Conservation (phyloP, 2,888 invertebrate genomes). For the Coleophora deauratella region DNA sequence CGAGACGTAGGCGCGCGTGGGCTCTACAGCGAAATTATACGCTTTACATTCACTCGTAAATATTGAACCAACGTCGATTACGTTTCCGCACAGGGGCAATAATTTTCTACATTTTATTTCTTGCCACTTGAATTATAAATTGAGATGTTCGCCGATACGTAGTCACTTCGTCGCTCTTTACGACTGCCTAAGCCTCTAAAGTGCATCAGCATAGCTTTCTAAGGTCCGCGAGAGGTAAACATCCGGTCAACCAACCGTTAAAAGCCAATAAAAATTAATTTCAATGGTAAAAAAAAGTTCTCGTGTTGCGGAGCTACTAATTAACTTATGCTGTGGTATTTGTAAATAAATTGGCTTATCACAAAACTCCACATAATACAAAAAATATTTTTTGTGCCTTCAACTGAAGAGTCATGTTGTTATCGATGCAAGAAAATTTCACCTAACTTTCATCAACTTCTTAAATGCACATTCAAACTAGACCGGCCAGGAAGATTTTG, state of each 20-base stretch:
- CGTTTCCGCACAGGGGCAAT: constrained; percentile 39
- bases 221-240: constrained; percentile 51
- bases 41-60: constrained; percentile 33
- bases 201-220: constrained; percentile 48
- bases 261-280: constrained; percentile 23
- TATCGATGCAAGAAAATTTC: too few species aligned
- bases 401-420: too few species aligned
- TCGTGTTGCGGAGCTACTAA: not conserved
- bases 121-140: constrained; percentile 44
- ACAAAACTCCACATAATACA: too few species aligned
- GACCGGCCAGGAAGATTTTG: too few species aligned
- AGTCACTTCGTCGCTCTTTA: constrained; percentile 35
- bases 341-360: too few species aligned
- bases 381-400: too few species aligned
- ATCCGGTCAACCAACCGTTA: constrained; percentile 51
- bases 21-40: constrained; percentile 35
- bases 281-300: constrained; percentile 17
- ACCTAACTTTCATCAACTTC: too few species aligned
- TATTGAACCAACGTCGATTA: constrained; percentile 38
- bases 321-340: not conserved
- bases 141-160: constrained; percentile 38
- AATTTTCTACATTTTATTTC: constrained; percentile 44
- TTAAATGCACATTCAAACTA: too few species aligned
- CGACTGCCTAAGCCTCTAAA: constrained; percentile 41
- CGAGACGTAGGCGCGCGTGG: constrained; percentile 18